phyloP scores from a whole-genome alignment of 2,888 invertebrate genomes.

The Thymelicus acteon region DNA sequence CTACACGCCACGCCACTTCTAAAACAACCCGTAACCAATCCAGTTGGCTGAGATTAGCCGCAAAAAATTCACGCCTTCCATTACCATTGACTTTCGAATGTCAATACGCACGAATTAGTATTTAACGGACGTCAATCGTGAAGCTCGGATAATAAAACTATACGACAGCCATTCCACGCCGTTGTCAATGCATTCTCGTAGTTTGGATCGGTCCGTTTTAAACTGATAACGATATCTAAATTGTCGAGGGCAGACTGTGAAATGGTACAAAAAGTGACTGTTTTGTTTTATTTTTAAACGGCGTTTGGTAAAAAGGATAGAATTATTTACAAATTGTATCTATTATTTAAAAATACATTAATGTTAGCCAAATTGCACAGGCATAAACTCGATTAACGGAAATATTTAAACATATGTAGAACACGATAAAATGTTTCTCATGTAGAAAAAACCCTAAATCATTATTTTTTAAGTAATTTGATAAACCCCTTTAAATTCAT shows the following conservation, averaged over 20 bases:
- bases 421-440: background rate
- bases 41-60: conserved; percentile 74
- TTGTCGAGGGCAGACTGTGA: conserved; percentile 29
- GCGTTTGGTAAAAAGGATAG: background rate
- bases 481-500: too few species aligned
- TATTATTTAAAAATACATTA: background rate
- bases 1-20: conserved; percentile 66
- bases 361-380: too few species aligned
- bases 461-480: too few species aligned
- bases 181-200: conserved; percentile 45
- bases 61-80: conserved; percentile 79
- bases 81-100: conserved; percentile 77
- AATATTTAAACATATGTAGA: background rate
- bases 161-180: conserved; percentile 51
- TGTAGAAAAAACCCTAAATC: too few species aligned
- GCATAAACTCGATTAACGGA: too few species aligned
- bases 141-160: conserved; percentile 54
- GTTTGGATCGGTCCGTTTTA: conserved; percentile 27
- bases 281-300: conserved; percentile 14
- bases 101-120: conserved; percentile 81
- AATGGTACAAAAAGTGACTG: conserved; percentile 13
- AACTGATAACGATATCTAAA: conserved; percentile 36
- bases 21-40: conserved; percentile 75
- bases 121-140: conserved; percentile 62
- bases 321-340: background rate